Conservation (phyloP, 37 sponge, comb jelly and placozoan genomes). For the Ephydatia muelleri region DNA sequence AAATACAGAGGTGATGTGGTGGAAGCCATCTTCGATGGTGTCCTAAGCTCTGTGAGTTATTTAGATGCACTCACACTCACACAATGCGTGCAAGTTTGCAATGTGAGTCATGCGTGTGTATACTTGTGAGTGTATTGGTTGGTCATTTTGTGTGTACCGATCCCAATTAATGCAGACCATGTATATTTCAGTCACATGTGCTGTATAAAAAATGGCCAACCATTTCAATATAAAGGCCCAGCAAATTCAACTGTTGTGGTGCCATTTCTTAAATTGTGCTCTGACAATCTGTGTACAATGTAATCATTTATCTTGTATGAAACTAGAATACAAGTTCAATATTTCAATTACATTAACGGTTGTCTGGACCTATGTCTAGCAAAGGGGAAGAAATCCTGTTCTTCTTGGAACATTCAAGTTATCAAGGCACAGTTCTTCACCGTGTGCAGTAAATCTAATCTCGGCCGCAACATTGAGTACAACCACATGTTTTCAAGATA, state of each 20-base stretch:
- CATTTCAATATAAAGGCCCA: not conserved
- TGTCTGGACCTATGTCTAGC: not conserved
- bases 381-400: slow-evolving; percentile 1
- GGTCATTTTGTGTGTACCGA: not conserved
- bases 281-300: slow-evolving; percentile 1
- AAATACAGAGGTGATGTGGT: not conserved
- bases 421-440: not conserved
- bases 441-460: not conserved
- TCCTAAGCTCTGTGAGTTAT: slow-evolving; percentile 1
- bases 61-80: slow-evolving; percentile 1
- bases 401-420: not conserved
- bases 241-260: not conserved
- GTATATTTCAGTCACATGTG: slow-evolving; percentile 1
- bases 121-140: not conserved
- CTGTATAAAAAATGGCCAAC: not conserved
- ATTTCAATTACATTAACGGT: not conserved
- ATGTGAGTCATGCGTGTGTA: not conserved
- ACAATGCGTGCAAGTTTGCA: slow-evolving; percentile 1
- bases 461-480: slow-evolving; percentile 1
- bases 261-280: slow-evolving; percentile 1
- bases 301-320: not conserved
- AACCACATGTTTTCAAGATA: not conserved
- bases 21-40: not conserved
- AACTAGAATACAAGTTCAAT: slow-evolving; percentile 1
- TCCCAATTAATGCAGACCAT: not conserved